Conservation (phyloP, 2,113 vertebrate species). For the Labrus mixtus region DNA sequence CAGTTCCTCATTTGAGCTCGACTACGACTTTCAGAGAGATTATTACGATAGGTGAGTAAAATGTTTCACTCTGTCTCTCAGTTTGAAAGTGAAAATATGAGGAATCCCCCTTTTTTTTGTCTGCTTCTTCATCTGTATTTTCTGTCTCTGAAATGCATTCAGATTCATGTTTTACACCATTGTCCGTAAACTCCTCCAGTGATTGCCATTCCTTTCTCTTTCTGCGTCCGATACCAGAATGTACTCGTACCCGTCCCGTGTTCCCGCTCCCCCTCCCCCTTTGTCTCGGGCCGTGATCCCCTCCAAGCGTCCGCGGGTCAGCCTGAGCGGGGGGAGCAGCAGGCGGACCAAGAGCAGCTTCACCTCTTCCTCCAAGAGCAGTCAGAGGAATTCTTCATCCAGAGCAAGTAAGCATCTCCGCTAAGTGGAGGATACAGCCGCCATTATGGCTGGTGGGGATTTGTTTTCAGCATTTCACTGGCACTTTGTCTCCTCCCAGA, state of each 20-base stretch:
- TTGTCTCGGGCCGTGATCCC: constrained; percentile 89
- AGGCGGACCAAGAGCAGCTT: constrained; percentile 90
- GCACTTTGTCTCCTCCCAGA: too few species aligned
- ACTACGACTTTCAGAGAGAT: constrained; percentile 92
- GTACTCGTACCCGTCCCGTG: constrained; percentile 89
- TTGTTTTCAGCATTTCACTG: too few species aligned
- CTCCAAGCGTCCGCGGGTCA: constrained; percentile 90
- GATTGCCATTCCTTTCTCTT: not conserved
- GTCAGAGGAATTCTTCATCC: constrained; percentile 86
- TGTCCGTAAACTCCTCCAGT: not conserved
- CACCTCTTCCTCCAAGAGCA: constrained; percentile 90
- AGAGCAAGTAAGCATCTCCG: constrained; percentile 76
- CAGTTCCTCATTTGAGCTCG: constrained; percentile 90
- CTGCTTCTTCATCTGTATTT: not conserved
- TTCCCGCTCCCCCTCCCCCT: constrained; percentile 87
- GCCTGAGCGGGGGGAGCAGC: constrained; percentile 87
- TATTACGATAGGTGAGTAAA: constrained; percentile 89
- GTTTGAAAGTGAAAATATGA: too few species aligned
- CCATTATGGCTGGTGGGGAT: too few species aligned
- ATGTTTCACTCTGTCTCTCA: not conserved
- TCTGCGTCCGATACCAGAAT: constrained; percentile 71
- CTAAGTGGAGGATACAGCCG: not conserved
- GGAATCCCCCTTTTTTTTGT: too few species aligned
- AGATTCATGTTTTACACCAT: too few species aligned
- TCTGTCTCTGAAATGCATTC: too few species aligned